Conservation (phyloP, 2,797 vertebrate species). For the Psittacula derbiana region DNA sequence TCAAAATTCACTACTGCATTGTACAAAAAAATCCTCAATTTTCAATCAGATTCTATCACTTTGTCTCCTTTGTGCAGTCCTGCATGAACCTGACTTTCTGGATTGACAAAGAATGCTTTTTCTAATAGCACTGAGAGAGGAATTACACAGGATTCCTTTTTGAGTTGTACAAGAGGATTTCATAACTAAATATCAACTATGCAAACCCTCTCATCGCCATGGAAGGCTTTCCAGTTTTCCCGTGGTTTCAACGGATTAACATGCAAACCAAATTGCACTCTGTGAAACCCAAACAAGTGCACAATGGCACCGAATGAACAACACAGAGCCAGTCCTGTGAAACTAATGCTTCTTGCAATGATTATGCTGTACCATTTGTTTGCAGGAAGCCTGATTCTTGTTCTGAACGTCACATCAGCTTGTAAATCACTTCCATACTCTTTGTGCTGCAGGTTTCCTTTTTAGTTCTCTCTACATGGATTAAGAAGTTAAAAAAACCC, state of each 20-base stretch:
- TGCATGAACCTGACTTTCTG: background rate
- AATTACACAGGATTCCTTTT: background rate
- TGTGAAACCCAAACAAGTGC: background rate
- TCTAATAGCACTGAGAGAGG: background rate
- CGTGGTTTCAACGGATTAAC: background rate
- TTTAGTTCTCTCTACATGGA: background rate
- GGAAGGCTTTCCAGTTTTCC: background rate
- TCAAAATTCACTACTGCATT: background rate
- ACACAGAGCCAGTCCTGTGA: background rate
- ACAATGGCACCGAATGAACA: background rate
- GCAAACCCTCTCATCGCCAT: background rate
- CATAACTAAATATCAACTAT: background rate
- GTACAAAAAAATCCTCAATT: background rate
- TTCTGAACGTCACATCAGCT: background rate
- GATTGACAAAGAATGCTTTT: background rate
- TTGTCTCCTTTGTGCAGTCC: background rate
- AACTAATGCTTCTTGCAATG: background rate
- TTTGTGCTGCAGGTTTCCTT: background rate
- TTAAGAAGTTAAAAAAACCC: background rate
- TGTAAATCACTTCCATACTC: background rate
- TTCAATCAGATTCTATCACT: background rate
- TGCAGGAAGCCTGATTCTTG: background rate
- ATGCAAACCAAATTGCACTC: background rate
- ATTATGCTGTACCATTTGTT: background rate
- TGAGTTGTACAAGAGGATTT: background rate